phyloP scores from a whole-genome alignment of 2,797 vertebrate species.

The Hoplostethus mediterraneus region DNA sequence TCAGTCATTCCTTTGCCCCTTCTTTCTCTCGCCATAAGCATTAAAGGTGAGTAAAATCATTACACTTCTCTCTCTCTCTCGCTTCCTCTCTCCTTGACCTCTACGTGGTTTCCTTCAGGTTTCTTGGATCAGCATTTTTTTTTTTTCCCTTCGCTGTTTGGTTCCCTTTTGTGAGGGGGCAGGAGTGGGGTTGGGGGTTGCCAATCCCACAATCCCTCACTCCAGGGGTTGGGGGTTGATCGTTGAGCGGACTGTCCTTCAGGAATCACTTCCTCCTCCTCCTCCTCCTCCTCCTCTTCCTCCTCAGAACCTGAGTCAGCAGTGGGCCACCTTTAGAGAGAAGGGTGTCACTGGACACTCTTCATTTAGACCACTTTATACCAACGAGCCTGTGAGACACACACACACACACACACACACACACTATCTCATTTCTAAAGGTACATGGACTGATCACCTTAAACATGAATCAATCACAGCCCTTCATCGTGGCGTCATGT shows the following conservation, averaged over 20 bases:
- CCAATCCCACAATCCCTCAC: slow-evolving; percentile 64
- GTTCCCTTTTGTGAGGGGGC: slow-evolving; percentile 49
- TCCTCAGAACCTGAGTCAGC: slow-evolving; percentile 72
- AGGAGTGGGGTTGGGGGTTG: slow-evolving; percentile 51
- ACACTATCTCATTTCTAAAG: slow-evolving; percentile 29
- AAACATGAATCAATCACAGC: slow-evolving; percentile 48
- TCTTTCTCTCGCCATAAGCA: slow-evolving; percentile 27
- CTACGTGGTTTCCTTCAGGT: slow-evolving; percentile 39
- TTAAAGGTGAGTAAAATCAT: slow-evolving; percentile 52
- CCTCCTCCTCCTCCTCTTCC: neutral
- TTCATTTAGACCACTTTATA: slow-evolving; percentile 65
- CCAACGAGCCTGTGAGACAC: slow-evolving; percentile 38
- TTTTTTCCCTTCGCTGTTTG: slow-evolving; percentile 18
- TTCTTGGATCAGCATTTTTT: slow-evolving; percentile 69
- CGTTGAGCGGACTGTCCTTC: slow-evolving; percentile 61
- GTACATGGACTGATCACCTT: slow-evolving; percentile 24
- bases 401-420: neutral
- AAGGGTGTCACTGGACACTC: slow-evolving; percentile 65
- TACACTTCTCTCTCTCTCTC: slow-evolving; percentile 28
- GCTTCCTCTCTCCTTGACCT: slow-evolving; percentile 67
- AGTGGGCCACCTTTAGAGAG: slow-evolving; percentile 55
- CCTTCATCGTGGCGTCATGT: slow-evolving; percentile 27
- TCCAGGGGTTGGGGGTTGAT: slow-evolving; percentile 46
- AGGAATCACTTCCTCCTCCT: slow-evolving; percentile 54
- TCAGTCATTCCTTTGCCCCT: slow-evolving; percentile 35